Percentiles rank a stretch among this genome's conserved stretches.
Conservation (phyloP, 2,797 vertebrate species). For the Karalla daura region DNA sequence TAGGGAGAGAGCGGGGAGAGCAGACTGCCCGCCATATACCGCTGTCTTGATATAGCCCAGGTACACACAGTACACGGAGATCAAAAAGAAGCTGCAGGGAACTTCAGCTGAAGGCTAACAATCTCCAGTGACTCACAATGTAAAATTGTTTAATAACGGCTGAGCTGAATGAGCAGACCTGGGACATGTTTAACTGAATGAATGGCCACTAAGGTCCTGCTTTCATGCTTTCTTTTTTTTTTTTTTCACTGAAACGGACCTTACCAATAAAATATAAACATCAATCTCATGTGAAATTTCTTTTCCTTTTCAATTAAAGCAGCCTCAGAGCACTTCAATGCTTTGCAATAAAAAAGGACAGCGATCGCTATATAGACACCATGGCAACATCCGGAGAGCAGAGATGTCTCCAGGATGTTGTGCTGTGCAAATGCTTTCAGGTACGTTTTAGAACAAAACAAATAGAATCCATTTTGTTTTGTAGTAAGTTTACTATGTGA, state of each 20-base stretch:
- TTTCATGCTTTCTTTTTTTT: slow-evolving; percentile 1
- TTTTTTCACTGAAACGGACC: neutral
- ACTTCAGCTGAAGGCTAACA: slow-evolving; percentile 3
- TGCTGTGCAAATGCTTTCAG: neutral
- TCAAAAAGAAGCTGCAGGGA: slow-evolving; percentile 32
- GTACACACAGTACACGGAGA: slow-evolving; percentile 40
- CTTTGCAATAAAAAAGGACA: slow-evolving; percentile 15
- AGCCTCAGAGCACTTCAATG: neutral
- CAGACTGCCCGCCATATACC: slow-evolving; percentile 42
- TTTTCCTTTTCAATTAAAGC: neutral
- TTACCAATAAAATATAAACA: neutral
- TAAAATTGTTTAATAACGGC: slow-evolving; percentile 3
- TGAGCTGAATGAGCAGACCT: slow-evolving; percentile 3
- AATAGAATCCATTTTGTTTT: neutral
- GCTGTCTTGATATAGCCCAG: slow-evolving; percentile 41
- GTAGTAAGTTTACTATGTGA: neutral
- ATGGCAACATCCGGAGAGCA: neutral
- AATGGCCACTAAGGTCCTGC: slow-evolving; percentile 4
- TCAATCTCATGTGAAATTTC: neutral
- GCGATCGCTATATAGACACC: slow-evolving; percentile 24
- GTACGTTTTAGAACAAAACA: neutral
- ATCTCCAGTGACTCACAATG: neutral
- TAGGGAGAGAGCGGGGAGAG: slow-evolving; percentile 29
- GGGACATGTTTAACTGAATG: neutral
- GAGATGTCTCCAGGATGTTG: slow-evolving; percentile 14